Evolutionary conservation across 2,113 vertebrate genomes (phyloP), one percentile per base, ranked within the genome.

Genomic region (Spea bombifrons): DNA sequence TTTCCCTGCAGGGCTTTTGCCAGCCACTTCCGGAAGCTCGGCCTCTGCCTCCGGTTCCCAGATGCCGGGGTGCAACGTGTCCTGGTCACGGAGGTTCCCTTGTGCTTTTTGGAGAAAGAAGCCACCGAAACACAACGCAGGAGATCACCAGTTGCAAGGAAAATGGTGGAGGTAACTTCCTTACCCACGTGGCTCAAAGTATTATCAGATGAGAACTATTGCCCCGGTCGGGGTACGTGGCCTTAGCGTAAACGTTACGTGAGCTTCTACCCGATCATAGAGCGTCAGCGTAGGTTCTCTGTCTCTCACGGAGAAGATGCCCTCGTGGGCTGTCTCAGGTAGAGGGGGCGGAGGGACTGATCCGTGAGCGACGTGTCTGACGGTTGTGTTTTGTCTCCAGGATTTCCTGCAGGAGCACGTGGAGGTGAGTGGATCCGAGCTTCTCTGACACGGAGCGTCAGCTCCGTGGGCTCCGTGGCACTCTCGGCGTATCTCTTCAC

Each of bases 71-170:
- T 82, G 47, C 86, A 88, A 5, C 83, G 82, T 13, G 85, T 97
- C 50, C 89, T 95, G 50, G 90, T 98, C 13, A 90, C 87, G 66
- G 95, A 92, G 82, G 95, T 98, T 16, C 97, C 97, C 0, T 57
- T 94, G 75, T 99, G 96, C 80, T 97, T 98, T 80, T 81, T 94
- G 81, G 96, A 99, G 87, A 95, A 93, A 89, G 96, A 99, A 86
- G 94, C 90, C 82, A 97, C 86, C 70, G 96, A 98, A 83, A 84
- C 94, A 63, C 92, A 90, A 2, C 90, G 95, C 73, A 95, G 95
- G 71, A 93, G 97, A 78, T 85, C 88, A 3, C 89, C 95, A 5
- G 89, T 97, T 75, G 89, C 95, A 83, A 95, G 91, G 85, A 86
- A 87, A 46, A 88, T 98, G n/a, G 91, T 97, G 81, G 90, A 98